Conservation (phyloP, 2,888 invertebrate species). For the Parnassius mnemosyne region DNA sequence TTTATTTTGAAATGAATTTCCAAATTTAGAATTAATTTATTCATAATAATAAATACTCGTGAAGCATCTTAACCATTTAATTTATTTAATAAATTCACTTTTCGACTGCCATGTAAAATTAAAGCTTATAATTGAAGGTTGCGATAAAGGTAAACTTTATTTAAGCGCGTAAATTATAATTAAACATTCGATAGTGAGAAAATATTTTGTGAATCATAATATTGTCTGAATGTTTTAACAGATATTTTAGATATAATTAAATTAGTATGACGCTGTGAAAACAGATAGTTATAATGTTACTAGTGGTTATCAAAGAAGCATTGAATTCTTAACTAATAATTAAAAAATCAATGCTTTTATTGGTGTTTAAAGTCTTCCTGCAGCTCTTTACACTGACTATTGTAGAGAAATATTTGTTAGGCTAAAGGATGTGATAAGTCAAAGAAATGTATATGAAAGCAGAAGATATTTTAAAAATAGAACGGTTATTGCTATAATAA, state of each 20-base stretch:
- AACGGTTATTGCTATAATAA: conserved; percentile 29
- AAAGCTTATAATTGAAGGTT: too few species aligned
- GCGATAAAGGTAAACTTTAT: conserved; percentile 32
- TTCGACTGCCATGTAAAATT: too few species aligned
- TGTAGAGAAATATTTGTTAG: conserved; percentile 72
- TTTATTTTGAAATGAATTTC: too few species aligned
- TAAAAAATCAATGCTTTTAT: conserved; percentile 36
- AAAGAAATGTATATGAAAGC: conserved; percentile 45
- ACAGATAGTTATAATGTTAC: conserved; percentile 51
- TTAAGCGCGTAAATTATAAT: conserved; percentile 59
- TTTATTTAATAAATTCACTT: too few species aligned
- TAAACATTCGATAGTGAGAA: conserved; percentile 28
- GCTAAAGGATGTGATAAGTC: conserved; percentile 77
- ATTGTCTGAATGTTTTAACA: conserved; percentile 68
- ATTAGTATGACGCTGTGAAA: conserved; percentile 65
- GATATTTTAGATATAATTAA: conserved; percentile 69
- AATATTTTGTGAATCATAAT: conserved; percentile 34
- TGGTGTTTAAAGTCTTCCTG: conserved; percentile 78
- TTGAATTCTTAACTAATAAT: conserved; percentile 14
- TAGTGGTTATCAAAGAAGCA: conserved; percentile 23
- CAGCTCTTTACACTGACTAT: conserved; percentile 81
- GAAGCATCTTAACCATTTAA: too few species aligned
- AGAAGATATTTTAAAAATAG: conserved; percentile 41
- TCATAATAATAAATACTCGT: too few species aligned
- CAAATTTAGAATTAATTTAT: too few species aligned